phyloP scores from a whole-genome alignment of 2,113 vertebrate species.

The Chinchilla lanigera region DNA sequence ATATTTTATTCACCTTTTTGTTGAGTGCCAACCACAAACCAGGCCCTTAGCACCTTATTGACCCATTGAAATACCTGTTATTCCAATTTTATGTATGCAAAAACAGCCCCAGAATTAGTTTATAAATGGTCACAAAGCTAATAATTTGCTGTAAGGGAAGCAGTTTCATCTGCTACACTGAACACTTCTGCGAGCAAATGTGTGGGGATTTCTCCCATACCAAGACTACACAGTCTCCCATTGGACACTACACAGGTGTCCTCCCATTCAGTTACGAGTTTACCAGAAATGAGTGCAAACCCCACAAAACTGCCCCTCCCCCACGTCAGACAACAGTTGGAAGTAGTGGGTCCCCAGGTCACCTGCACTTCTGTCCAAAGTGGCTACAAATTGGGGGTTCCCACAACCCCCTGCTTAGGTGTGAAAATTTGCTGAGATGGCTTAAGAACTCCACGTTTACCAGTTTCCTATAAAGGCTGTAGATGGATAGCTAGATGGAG shows the following conservation, averaged over 20 bases:
- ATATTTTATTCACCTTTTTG: slow-evolving; percentile 3
- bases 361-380: background rate
- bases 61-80: background rate
- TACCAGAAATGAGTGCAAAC: background rate
- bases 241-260: no score
- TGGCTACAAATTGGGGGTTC: background rate
- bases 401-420: background rate
- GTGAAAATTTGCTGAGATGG: background rate
- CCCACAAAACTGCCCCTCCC: background rate
- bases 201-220: background rate
- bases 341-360: background rate
- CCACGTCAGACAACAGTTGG: background rate
- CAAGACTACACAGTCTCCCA: background rate
- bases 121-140: background rate
- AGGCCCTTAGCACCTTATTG: background rate
- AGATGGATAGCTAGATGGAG: background rate
- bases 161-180: background rate
- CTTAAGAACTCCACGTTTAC: background rate
- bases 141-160: background rate
- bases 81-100: background rate
- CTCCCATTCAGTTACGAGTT: background rate
- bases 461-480: background rate
- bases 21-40: background rate
- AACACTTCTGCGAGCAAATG: background rate
- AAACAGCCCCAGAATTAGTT: background rate